Base-by-base conservation (phyloP, 2,113 vertebrate genomes). In the Clarias macrocephalus region DNA sequence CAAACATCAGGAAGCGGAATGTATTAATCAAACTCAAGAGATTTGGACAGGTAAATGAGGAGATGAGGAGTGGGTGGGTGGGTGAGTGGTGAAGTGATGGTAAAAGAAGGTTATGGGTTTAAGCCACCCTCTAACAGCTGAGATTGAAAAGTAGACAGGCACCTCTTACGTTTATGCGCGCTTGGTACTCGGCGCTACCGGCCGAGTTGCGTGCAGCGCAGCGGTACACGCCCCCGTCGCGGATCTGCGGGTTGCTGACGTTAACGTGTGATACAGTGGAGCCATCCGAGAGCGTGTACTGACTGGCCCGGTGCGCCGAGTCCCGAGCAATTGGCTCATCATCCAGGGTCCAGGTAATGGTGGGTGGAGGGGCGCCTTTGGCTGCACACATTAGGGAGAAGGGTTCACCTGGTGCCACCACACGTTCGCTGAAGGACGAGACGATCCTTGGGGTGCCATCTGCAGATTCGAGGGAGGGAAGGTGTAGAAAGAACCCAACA, bases 141-240 rank as follows among this genome's bases (percentile, higher is more conserved):
- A 99, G 96, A 99, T 99, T 99, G 97, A 99, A 99, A 99, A 97
- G 97, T 98, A 99, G 98, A 99, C 98, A 99, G 98, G 98, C 98
- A 99, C 98, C 98, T 99, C 98, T 99, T 99, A 99, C 98, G 98
- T 99, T 99, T 99, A 99, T 99, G 98, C 98, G 98, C 97, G 98
- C 98, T 99, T 99, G 98, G 96, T 99, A 99, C 96, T 99, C 98
- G 96, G 97, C 97, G 93, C 97, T 97, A 96, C 98, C 98, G 95
- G 98, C 98, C 93, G 97, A 98, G 97, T 99, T 99, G 95, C 97
- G 97, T 91, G 98, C 98, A 33, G 96, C 95, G 95, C 98, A 99
- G 93, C 98, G 97, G 96, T 99, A 99, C 92, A 99, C 97, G 92
- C 98, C 98, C 91, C 98, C 98, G 23, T 99, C 98, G 79, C 96